Base-by-base conservation (phyloP, 23 tunicate genomes). In the Pegea sp. region DNA sequence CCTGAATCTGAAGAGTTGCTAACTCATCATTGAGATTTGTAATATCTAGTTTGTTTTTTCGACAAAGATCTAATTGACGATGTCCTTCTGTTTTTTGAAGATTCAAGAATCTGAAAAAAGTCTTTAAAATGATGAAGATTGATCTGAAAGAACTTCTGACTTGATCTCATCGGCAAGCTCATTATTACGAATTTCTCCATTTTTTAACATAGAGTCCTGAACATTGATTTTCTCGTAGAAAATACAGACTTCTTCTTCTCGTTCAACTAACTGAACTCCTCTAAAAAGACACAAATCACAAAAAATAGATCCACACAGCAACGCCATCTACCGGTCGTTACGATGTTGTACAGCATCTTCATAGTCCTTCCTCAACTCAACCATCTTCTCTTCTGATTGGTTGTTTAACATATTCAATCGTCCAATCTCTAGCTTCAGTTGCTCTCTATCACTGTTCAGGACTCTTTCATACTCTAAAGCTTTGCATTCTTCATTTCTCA, bases 161-260 rank as follows among this genome's bases (percentile, higher is more conserved):
- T 77, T 64, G 53, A 70, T 64, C 61, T 87, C 88, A 54, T 87
- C 96, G 4, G 75, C 78, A 64, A 76, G 59, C 11, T 70, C 86
- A 30, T 84, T 88, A 16, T 76, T 54, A 1, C 69, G 42, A 30
- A 87, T 78, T 56, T 87, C 87, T 21, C 88, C 96, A 56, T 87
- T 87, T 43, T 68, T 54, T 19, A 87, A 76, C 88, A 87, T 75
- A 60, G 75, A 61, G 26, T 87, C 96, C 48, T 87, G 96, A 42
- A 87, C 67, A 62, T 87, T 87, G 28, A 75, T 69, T 59, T 76
- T 76, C 49, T 87, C 96, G 52, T 87, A 77, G 61, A 87, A 87
- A 34, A 87, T 87, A 60, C 96, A 87, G 7, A 87, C 96, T 48
- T 87, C 96, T 53, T 87, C 96, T 46, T 87, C 96, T 11, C 96